A percentile compares a stretch with the other conserved stretches of the same genome.
phyloP scores from a whole-genome alignment of 2,797 vertebrate genomes.

The Falco naumanni region DNA sequence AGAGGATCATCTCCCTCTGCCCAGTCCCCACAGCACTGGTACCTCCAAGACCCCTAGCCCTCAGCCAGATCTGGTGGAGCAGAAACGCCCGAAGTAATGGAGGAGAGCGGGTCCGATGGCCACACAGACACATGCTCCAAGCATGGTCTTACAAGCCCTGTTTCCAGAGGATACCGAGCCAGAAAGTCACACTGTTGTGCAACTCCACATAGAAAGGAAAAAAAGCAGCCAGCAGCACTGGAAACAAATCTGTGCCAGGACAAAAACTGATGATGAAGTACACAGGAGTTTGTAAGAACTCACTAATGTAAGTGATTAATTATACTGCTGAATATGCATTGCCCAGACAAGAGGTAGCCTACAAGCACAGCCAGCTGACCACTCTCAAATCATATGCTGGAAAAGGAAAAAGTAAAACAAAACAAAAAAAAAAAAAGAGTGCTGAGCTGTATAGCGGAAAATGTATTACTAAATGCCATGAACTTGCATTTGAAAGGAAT shows the following conservation, averaged over 20 bases:
- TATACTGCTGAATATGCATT: not conserved
- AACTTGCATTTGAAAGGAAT: constrained; percentile 63
- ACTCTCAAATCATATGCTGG: not conserved
- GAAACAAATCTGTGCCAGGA: not conserved
- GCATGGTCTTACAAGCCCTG: not conserved
- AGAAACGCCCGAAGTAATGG: not conserved
- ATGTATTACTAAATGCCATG: constrained; percentile 38
- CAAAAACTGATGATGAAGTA: constrained; percentile 2
- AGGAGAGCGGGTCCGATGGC: not conserved
- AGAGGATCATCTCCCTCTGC: not conserved
- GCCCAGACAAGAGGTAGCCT: constrained; percentile 23
- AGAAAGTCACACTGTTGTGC: not conserved
- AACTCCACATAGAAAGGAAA: not conserved
- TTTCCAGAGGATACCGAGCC: not conserved
- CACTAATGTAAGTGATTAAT: constrained; percentile 27
- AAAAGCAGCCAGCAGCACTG: not conserved
- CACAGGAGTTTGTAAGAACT: constrained; percentile 20
- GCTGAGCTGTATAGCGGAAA: constrained; percentile 57
- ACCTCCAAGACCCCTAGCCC: not conserved
- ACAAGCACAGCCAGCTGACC: not conserved
- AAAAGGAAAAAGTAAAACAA: not conserved
- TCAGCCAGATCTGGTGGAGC: not conserved
- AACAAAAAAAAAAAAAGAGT: not conserved
- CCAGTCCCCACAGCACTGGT: not conserved
- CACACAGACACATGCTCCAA: accelerated